phyloP scores from a whole-genome alignment of 2,797 vertebrate species.

The Enteromius radiatus region DNA sequence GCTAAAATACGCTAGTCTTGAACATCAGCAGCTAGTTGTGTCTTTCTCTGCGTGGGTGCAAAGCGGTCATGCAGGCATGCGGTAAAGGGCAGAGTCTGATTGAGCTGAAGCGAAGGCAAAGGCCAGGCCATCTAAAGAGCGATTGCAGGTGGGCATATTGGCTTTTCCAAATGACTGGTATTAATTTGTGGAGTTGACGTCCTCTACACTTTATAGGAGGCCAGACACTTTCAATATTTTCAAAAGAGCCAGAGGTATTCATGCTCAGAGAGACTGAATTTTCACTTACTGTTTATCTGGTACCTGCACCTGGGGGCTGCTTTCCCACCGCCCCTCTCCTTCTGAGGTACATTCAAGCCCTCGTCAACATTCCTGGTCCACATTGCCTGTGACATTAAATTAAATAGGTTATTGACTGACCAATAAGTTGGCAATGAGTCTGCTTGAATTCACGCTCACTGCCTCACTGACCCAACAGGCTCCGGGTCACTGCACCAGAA shows the following conservation, averaged over 20 bases:
- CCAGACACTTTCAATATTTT: slow-evolving; percentile 74
- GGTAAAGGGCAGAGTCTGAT: slow-evolving; percentile 72
- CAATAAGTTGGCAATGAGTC: slow-evolving; percentile 80
- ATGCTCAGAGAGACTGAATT: slow-evolving; percentile 74
- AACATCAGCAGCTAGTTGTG: slow-evolving; percentile 22
- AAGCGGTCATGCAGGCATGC: slow-evolving; percentile 1
- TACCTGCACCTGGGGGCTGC: slow-evolving; percentile 82
- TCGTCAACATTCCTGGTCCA: slow-evolving; percentile 88
- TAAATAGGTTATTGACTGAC: slow-evolving; percentile 98
- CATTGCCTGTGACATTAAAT: slow-evolving; percentile 90
- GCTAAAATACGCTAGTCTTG: background rate
- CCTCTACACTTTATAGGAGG: slow-evolving; percentile 66
- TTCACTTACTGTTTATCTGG: slow-evolving; percentile 93
- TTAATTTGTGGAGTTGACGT: slow-evolving; percentile 70
- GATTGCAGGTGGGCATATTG: slow-evolving; percentile 58
- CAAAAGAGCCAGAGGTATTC: slow-evolving; percentile 73
- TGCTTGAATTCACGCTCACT: slow-evolving; percentile 76
- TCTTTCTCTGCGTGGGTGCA: slow-evolving; percentile 9
- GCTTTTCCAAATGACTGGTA: slow-evolving; percentile 70
- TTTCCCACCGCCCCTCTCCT: slow-evolving; percentile 29
- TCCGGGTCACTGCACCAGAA: slow-evolving; percentile 87
- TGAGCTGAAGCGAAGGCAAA: slow-evolving; percentile 61
- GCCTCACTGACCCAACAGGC: slow-evolving; percentile 75
- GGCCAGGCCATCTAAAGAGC: slow-evolving; percentile 57
- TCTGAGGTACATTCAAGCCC: slow-evolving; percentile 77